Evolutionary conservation across 2,797 vertebrate genomes (phyloP).

Genomic region (Sebastiscus tertius): DNA sequence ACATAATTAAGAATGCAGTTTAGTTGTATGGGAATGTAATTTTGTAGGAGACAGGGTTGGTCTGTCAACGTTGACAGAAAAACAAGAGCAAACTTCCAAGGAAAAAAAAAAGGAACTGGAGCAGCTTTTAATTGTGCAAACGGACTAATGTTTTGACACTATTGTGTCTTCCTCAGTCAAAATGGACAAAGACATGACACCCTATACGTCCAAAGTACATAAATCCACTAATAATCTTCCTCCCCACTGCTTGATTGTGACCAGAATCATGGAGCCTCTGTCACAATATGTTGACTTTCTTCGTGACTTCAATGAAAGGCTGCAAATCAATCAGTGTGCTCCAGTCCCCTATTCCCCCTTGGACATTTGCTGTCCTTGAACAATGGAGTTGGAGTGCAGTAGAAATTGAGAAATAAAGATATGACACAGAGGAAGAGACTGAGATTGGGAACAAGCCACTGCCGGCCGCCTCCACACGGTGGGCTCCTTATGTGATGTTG

Average conservation of each 20-base stretch:
- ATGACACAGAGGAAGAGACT: not conserved
- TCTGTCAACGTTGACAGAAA: too few relatives aligned
- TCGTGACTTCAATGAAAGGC: not conserved
- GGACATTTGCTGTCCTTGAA: not conserved
- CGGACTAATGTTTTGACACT: not conserved
- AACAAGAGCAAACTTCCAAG: too few relatives aligned
- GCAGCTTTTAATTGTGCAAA: not conserved
- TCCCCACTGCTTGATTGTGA: not conserved
- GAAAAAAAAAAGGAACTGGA: too few relatives aligned
- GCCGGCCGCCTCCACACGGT: constrained; percentile 22
- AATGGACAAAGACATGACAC: not conserved
- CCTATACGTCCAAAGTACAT: not conserved
- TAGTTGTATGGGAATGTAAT: too few relatives aligned
- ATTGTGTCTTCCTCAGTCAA: not conserved
- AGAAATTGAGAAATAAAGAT: constrained; percentile 6
- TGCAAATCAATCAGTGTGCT: not conserved
- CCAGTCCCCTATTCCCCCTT: not conserved
- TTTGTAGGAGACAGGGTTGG: too few relatives aligned
- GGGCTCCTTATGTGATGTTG: constrained; percentile 43
- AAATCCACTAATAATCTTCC: not conserved
- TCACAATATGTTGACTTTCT: not conserved
- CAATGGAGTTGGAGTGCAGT: not conserved
- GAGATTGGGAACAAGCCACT: not conserved
- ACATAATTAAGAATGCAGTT: too few relatives aligned
- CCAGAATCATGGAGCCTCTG: not conserved